Conservation (phyloP, 2,797 vertebrate species). For the Sparus aurata region DNA sequence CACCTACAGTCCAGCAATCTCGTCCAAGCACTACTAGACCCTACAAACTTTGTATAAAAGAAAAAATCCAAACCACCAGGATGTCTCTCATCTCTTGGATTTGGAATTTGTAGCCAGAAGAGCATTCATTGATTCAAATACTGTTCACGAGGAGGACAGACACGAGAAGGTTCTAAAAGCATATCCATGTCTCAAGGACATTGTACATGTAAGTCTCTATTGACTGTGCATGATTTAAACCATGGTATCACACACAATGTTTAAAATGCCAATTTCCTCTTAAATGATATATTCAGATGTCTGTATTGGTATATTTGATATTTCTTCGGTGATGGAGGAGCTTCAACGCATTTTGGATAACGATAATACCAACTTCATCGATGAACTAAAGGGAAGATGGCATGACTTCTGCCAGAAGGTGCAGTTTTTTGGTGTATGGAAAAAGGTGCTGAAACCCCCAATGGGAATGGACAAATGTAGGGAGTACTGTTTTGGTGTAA, state of each 20-base stretch:
- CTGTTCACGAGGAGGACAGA: constrained; percentile 17
- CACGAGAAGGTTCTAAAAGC: constrained; percentile 33
- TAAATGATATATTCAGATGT: constrained; percentile 24
- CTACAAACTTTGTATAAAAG: constrained; percentile 44
- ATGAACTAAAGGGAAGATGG: constrained; percentile 51
- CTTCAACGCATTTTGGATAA: constrained; percentile 34
- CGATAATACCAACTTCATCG: constrained; percentile 45
- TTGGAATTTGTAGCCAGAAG: constrained; percentile 56
- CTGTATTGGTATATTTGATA: constrained; percentile 12
- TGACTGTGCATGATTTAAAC: constrained; percentile 37
- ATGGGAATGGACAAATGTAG: constrained; percentile 52
- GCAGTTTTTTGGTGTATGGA: constrained; percentile 52
- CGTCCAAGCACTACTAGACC: constrained; percentile 47
- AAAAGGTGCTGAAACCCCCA: constrained; percentile 51
- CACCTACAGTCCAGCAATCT: constrained; percentile 26
- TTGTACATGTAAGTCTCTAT: constrained; percentile 58
- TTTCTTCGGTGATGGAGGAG: constrained; percentile 46
- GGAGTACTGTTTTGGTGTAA: constrained; percentile 17
- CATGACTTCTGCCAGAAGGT: constrained; percentile 51
- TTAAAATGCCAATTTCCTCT: constrained; percentile 22
- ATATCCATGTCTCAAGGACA: constrained; percentile 39
- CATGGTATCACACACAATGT: constrained; percentile 14
- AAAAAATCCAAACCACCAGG: constrained; percentile 49
- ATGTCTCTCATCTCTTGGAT: constrained; percentile 39
- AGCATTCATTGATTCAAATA: constrained; percentile 49